Percentiles rank a stretch among this genome's conserved stretches.
These are phyloP conservation scores for Sisyra terminalis DNA, from an alignment of 2,888 invertebrate species.

Conservation along the genomic window DNA sequence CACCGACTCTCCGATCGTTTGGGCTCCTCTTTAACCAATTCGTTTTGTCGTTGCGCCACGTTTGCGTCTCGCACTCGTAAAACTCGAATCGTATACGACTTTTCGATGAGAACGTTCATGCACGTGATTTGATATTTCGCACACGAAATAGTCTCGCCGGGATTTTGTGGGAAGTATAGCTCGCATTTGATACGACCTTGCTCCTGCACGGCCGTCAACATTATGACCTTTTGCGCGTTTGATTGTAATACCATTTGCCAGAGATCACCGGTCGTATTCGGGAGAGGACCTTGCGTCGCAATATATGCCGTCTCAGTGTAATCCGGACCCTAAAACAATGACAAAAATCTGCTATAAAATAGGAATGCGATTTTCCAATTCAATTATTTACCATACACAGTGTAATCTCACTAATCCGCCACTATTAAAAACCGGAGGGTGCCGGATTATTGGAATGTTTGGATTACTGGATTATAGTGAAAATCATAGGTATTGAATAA, in stretches of 20 bases:
- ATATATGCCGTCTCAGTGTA: constrained; percentile 75
- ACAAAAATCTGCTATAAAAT: neutral
- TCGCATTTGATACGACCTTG: constrained; percentile 78
- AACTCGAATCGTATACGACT: constrained; percentile 7
- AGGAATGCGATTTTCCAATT: no score
- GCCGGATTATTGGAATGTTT: no score
- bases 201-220: constrained; percentile 82
- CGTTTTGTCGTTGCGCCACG: neutral
- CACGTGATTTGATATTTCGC: constrained; percentile 7
- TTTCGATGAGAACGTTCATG: constrained; percentile 5
- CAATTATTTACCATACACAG: no score
- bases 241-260: constrained; percentile 67
- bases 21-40: neutral
- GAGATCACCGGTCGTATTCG: constrained; percentile 78
- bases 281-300: constrained; percentile 83
- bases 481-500: no score
- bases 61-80: constrained; percentile 6
- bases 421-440: no score
- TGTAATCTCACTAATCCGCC: no score
- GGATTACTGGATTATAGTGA: no score
- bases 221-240: constrained; percentile 37
- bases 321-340: constrained; percentile 60
- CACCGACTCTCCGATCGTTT: neutral
- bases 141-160: constrained; percentile 2
- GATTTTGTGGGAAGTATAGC: constrained; percentile 54